Base-by-base conservation (phyloP, 2,888 invertebrate species). In the Drosophila neutralis region DNA sequence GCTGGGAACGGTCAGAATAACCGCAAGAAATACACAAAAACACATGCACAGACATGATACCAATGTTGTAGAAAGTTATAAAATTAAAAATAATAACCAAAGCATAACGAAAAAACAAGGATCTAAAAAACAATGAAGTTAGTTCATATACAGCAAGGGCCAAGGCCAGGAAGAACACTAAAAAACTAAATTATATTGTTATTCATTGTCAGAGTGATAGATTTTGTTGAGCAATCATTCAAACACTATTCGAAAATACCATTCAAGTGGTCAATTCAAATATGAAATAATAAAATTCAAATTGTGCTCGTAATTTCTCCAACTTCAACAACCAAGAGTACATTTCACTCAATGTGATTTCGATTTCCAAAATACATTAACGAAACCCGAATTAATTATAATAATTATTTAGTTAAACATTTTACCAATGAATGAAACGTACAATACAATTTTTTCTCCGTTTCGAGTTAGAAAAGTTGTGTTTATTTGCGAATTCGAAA, bases 61-160 rank as follows among this genome's bases (percentile, higher is more conserved):
- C 35, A 40, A n/a, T 53, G 15, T 53, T 51, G 24, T 62, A 49
- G 40, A 51, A 60, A 53, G 61, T 18, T 58, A 42, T 42, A 35
- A 38, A 59, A 51, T 57, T 71, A 21, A 71, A 48, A 48, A 53
- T 35, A 35, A 38, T 42, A 48, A 70, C 33, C 5, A 60, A 40
- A 57, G 10, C 11, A 24, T 4, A 31, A 31, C 10, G 5, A 31
- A 31, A 27, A 21, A 42, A 15, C 2, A 42, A 31, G 3, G 2
- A 21, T 18, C 15, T n/a, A 8, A n/a, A 21, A 40, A 29, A 31
- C 29, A 15, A 8, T 42, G 0, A 40, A 40, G 21, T 40, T 38
- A 2, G n/a, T 38, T 38, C 10, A 29, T 29, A 40, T 40, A 40
- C 40, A 40, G n/a, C 38, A 29, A 27, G 7, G 7, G 13, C n/a